Base-by-base conservation (phyloP, 2,113 vertebrate species). In the Aspidoscelis tigris region DNA sequence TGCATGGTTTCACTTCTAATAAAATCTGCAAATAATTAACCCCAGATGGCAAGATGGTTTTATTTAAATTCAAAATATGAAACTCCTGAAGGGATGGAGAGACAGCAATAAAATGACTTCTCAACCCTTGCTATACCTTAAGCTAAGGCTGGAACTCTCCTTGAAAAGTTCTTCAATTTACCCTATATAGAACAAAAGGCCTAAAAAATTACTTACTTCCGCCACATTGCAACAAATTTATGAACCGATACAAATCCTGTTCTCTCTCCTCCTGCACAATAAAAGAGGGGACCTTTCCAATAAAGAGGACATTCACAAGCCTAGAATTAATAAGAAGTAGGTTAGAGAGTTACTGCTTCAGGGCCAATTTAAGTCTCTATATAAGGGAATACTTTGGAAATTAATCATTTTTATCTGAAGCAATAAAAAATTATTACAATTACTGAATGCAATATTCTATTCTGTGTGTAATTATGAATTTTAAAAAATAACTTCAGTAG, bases 151-250 rank as follows among this genome's bases (percentile, higher is more conserved):
- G 12, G 16, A 2, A 11, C 66, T 65, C 64, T 50, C 11, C 61
- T 76, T 26, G 16, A 72, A 61, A 72, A 22, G 10, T 20, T 55
- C 18, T 76, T 14, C 47, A 64, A 61, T 11, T 50, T 66, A 41
- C 8, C 33, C 22, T 50, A 50, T 79, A 65, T 65, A 84, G 79
- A 53, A 43, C 24, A 39, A 50, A n/a, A 16, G 18, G 66, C 73
- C 81, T 66, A 43, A 89, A 21, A 18, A 76, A 80, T 7, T 43
- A 95, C 98, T 99, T 96, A 99, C 98, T 99, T 99, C 91, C 98
- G 93, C 98, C 98, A 99, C 97, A 98, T 98, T 81, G 98, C 98
- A 88, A 99, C 92, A 78, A 99, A 99, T 95, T 98, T 99, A 96
- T 99, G 98, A 73, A 99, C 98, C 0, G 98, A 99, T 88, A 99